A percentile compares a stretch with the other conserved stretches of the same genome.
phyloP scores from a whole-genome alignment of 1,140 invertebrate species.

The Drosophila tropicalis region DNA sequence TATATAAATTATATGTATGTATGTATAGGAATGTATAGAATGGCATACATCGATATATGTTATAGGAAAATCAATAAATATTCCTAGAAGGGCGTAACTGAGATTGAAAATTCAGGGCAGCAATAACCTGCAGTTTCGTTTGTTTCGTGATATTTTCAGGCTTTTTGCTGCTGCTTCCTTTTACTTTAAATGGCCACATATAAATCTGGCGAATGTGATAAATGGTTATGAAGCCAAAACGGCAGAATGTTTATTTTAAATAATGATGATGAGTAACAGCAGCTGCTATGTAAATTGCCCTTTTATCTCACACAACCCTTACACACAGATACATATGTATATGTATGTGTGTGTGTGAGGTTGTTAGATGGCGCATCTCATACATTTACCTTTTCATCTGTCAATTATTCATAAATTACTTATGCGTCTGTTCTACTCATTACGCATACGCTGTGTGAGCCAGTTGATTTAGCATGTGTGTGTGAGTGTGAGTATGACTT shows the following conservation, averaged over 20 bases:
- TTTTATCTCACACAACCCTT: slow-evolving; percentile 1
- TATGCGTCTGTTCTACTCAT: slow-evolving; percentile 64
- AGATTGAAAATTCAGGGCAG: slow-evolving; percentile 11
- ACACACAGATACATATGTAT: slow-evolving; percentile 45
- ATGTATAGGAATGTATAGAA: background rate
- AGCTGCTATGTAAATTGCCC: slow-evolving; percentile 64
- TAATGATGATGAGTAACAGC: slow-evolving; percentile 74
- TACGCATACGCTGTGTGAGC: slow-evolving; percentile 53
- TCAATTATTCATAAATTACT: slow-evolving; percentile 79
- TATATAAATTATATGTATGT: slow-evolving; percentile 28
- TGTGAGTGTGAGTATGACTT: slow-evolving; percentile 17
- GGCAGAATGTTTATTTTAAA: slow-evolving; percentile 77
- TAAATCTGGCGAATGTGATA: slow-evolving; percentile 78
- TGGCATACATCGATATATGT: slow-evolving; percentile 22
- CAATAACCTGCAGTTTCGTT: background rate
- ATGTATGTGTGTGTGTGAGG: slow-evolving; percentile 18
- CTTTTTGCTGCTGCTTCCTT: slow-evolving; percentile 17
- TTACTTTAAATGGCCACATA: slow-evolving; percentile 51
- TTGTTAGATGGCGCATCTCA: slow-evolving; percentile 17
- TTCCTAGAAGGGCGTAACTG: slow-evolving; percentile 21
- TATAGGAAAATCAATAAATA: slow-evolving; percentile 65
- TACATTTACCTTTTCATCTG: slow-evolving; percentile 55
- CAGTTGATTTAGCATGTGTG: background rate
- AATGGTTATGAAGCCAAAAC: slow-evolving; percentile 71
- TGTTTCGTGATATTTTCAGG: background rate